Evolutionary conservation across 2,797 vertebrate species (phyloP), one percentile per base, ranked within the genome.

Genomic region (Coccyzus lansbergi): DNA sequence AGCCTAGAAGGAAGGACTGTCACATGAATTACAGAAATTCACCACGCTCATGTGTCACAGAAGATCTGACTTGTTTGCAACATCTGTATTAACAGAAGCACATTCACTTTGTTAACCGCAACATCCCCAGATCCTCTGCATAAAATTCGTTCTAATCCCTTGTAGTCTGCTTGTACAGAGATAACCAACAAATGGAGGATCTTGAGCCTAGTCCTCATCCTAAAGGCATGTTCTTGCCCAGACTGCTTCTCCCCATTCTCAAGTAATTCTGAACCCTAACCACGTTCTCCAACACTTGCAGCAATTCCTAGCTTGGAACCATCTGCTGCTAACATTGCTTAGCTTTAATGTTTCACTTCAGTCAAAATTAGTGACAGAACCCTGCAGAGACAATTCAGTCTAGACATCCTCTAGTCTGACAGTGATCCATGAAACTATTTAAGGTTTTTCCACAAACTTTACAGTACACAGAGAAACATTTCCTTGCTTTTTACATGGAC

Each of bases 291-390:
- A 91, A 31, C 1, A 9, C 7, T 46, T 51, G 28, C 22, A 79
- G 64, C 46, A 86, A 85, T 36, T 70, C 67, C 52, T 71, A 63
- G 20, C 49, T 88, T 26, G 52, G 46, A 56, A 74, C 71, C 86
- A 92, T 92, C 86, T 94, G 96, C 75, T 94, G 63, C 49, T 87
- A 92, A 89, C 83, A 58, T 9, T 46, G 44, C 33, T 89, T 3
- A 83, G 84, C 60, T 36, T 86, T 82, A 86, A 86, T 0, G 1
- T 90, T 79, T 92, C 63, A 88, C 36, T 92, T 77, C 65, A 89
- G 52, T 42, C 12, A 26, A 87, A 96, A 94, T 92, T 85, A 92
- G 86, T 52, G 84, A 91, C 92, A 93, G 91, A 93, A 83, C 60
- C 76, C 86, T 77, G 64, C 56, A 83, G 82, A 92, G 55, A 78